These are phyloP conservation scores for Apodemus sylvaticus DNA, from an alignment of 2,113 vertebrate species.

Conservation along the genomic window DNA sequence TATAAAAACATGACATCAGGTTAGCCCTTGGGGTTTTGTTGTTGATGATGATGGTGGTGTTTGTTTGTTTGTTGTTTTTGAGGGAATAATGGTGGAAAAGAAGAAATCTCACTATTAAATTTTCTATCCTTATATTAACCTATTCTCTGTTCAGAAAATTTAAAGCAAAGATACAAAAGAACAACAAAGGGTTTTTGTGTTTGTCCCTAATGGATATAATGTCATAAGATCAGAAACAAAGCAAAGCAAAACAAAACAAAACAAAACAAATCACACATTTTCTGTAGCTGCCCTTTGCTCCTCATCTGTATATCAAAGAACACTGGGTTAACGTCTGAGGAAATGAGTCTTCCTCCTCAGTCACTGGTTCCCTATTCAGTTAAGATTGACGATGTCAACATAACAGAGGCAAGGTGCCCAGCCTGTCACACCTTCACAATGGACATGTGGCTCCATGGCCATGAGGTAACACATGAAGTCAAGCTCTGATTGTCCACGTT, in stretches of 20 bases:
- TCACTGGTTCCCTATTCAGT: neutral
- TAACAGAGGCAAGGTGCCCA: neutral
- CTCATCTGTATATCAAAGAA: neutral
- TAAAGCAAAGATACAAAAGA: neutral
- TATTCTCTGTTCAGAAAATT: neutral
- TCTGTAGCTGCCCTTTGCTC: neutral
- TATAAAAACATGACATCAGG: neutral
- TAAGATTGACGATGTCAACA: neutral
- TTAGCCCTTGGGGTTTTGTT: neutral
- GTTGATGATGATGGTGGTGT: neutral
- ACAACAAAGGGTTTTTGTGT: neutral
- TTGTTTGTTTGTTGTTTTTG: neutral
- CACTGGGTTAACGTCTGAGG: neutral
- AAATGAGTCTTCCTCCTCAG: neutral
- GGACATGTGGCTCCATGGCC: neutral
- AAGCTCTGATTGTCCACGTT: neutral
- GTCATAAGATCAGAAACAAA: neutral
- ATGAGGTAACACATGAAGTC: neutral
- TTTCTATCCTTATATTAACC: neutral
- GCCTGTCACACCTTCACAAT: neutral
- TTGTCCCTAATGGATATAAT: neutral
- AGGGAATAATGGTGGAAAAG: neutral
- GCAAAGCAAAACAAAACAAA: too few species aligned
- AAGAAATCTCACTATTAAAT: neutral
- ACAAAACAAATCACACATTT: neutral